phyloP scores from a whole-genome alignment of 2,888 invertebrate species.

The Lamellibrachia columna region DNA sequence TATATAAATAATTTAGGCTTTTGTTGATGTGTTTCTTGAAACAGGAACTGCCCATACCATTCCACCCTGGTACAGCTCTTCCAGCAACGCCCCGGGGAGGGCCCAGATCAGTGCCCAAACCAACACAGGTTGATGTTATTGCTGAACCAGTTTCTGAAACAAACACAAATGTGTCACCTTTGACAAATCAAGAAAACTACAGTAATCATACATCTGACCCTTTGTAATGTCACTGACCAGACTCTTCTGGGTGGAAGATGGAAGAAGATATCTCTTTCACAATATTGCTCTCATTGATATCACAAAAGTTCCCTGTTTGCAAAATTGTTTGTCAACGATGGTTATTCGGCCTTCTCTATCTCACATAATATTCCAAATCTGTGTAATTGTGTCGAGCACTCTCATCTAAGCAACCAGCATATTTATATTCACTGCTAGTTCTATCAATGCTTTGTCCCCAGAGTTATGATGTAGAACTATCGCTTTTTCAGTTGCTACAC shows the following conservation, averaged over 20 bases:
- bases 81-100: slow-evolving; percentile 79
- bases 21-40: background rate
- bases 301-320: background rate
- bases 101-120: slow-evolving; percentile 74
- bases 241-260: background rate
- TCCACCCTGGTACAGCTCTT: slow-evolving; percentile 87
- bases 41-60: slow-evolving; percentile 63
- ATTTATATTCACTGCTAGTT: no score
- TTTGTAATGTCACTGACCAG: background rate
- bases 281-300: background rate
- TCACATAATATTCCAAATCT: no score
- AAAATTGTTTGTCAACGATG: background rate
- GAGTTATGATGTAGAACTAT: no score
- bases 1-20: background rate
- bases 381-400: no score
- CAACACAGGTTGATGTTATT: slow-evolving; percentile 85
- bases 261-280: background rate
- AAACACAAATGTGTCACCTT: background rate
- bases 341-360: background rate
- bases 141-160: slow-evolving; percentile 84
- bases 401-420: no score
- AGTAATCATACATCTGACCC: background rate
- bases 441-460: no score
- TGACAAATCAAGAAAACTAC: background rate
- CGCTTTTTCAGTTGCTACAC: no score